phyloP scores from a whole-genome alignment of 2,888 invertebrate genomes.

The Leptinotarsa juncta region DNA sequence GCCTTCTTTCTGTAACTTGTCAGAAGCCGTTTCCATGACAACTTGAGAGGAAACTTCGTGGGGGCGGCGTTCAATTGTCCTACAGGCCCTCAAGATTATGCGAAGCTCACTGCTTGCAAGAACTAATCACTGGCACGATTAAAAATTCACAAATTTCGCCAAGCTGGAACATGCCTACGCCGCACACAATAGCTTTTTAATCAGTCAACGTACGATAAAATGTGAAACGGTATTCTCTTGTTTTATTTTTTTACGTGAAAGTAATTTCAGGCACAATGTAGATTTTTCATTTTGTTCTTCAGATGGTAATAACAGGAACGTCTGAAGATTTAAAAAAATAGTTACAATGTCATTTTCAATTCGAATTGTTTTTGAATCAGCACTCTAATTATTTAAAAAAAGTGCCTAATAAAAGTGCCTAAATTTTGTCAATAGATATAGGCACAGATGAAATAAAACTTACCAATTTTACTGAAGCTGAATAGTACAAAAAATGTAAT shows the following conservation, averaged over 20 bases:
- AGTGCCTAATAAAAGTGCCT: too few species aligned
- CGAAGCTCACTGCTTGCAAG: slow-evolving; percentile 39
- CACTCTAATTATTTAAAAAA: too few species aligned
- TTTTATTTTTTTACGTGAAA: slow-evolving; percentile 11
- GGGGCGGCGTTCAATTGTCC: slow-evolving; percentile 35
- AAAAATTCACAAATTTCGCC: slow-evolving; percentile 50
- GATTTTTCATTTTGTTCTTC: not conserved
- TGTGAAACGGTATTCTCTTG: slow-evolving; percentile 2
- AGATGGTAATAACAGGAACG: not conserved
- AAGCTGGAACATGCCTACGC: slow-evolving; percentile 39
- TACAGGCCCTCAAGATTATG: slow-evolving; percentile 30
- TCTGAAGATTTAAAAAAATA: not conserved
- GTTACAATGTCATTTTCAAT: too few species aligned
- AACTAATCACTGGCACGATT: slow-evolving; percentile 53
- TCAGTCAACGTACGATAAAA: slow-evolving; percentile 35
- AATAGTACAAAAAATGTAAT: too few species aligned
- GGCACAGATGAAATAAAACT: too few species aligned
- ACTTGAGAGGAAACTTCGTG: slow-evolving; percentile 39
- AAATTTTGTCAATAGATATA: too few species aligned
- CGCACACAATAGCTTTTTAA: slow-evolving; percentile 41
- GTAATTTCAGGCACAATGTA: slow-evolving; percentile 12
- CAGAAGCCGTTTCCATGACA: slow-evolving; percentile 46
- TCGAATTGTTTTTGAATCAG: too few species aligned
- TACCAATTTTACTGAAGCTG: too few species aligned
- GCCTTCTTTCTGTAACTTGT: slow-evolving; percentile 37